Evolutionary conservation across 2,888 invertebrate species (phyloP), one percentile per base, ranked within the genome.

Genomic region (Noctua pronuba): DNA sequence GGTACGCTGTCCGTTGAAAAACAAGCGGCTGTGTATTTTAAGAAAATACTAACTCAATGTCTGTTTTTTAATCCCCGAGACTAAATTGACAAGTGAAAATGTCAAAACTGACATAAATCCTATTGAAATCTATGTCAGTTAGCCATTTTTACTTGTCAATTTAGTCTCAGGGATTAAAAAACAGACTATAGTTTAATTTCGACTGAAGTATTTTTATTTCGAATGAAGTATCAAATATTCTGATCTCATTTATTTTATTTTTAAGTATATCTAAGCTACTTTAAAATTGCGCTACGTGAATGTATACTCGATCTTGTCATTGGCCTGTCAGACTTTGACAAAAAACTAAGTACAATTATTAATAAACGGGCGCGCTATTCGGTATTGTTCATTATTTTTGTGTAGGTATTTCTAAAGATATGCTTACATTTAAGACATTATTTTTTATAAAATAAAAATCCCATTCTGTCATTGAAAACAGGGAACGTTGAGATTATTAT

Each of bases 401-500:
- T 7, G 1, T 68, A 49, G 58, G 3, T 46, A 38, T 58, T 24
- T 58, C 8, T 55, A 70, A 44, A 46, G 46, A 49, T 46, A 28
- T 60, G 18, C 60, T 18, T 6, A 16, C 11, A 13, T 13, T 2
- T 7, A 16, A 16, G 2, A 28, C 11, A 1, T 67, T 46, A 24
- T n/a, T 52, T 52, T 62, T n/a, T 16, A 52, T 35, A n/a, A 49
- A 44, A 1, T 28, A 13, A 28, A 44, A 38, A 72, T n/a, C 6
- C 13, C 60, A 62, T 81, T 52, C 4, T 73, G 62, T 64, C 75
- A 55, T 41, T 73, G 10, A 49, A 71, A 55, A 73, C 52, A 58
- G 78, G 55, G 68, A 46, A 52, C 4, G 83, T 77, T 76, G 62
- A 35, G 79, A 80, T 74, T 84, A 79, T 79, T 67, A 80, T 82